Base-by-base conservation (phyloP, 1,140 invertebrate genomes). In the Forficula auricularia region DNA sequence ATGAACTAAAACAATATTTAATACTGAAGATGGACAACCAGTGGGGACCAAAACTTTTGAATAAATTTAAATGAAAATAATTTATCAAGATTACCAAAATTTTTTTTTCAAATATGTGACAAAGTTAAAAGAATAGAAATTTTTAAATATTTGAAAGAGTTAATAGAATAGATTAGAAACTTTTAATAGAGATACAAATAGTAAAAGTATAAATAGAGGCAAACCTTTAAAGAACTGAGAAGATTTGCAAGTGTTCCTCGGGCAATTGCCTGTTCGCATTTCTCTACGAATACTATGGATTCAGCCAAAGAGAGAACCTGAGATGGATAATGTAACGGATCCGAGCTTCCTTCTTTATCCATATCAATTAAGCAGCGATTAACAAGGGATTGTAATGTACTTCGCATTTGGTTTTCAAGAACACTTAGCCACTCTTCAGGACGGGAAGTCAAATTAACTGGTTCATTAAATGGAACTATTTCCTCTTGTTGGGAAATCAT, bases 401-500 rank as follows among this genome's bases (percentile, higher is more conserved):
- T 63, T 4, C 22, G 22, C 10, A 27, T 27, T 27, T 27, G 22
- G 4, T 27, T 4, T 27, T 27, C 22, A 6, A 27, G 10, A 6
- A 27, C 22, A 27, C 22, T 27, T 27, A 27, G 10, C 22, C 22
- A 27, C 10, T 27, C 22, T 10, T 27, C 22, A 27, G 22, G 22
- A 6, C 22, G 22, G 4, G 22, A 69, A 6, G 73, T 73, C 43
- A 92, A 77, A 56, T 78, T 70, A 14, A 99, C 72, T 15, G 76
- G 65, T 43, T 75, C 74, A 13, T 69, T 66, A 18, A 99, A 64
- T 6, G 63, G 58, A n/a, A 97, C 78, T 30, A 78, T 60, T 71
- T 95, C 86, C 46, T 86, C 77, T 63, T 96, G 75, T 31, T 80
- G 55, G 42, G 88, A 86, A 55, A 78, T 70, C 60, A 90, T 79